A percentile compares a stretch with the other conserved stretches of the same genome.
These are phyloP conservation scores for Acropternis orthonyx DNA, from an alignment of 2,797 vertebrate species.

Conservation along the genomic window DNA sequence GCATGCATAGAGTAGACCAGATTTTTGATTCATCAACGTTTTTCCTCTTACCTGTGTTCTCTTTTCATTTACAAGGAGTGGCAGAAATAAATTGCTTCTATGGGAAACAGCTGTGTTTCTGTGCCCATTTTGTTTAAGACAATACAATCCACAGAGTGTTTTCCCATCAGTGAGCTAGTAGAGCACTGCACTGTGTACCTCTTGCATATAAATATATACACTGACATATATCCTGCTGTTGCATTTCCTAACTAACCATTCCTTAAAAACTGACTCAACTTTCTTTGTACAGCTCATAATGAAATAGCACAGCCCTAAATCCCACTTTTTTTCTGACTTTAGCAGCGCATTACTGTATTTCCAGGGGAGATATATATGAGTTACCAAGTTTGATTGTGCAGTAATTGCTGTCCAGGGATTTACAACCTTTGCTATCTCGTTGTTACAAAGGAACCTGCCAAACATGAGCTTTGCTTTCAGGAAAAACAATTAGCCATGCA, in stretches of 20 bases:
- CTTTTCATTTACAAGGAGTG: background rate
- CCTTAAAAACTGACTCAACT: background rate
- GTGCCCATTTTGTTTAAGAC: background rate
- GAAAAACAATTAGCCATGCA: constrained; percentile 18
- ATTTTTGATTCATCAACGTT: background rate
- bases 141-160: accelerated
- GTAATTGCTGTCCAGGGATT: constrained; percentile 5
- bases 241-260: background rate
- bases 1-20: background rate
- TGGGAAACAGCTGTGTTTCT: background rate
- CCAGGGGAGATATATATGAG: background rate
- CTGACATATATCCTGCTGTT: background rate
- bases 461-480: constrained; percentile 1
- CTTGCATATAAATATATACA: too few relatives aligned
- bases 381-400: background rate
- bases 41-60: background rate
- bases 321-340: background rate
- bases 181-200: background rate
- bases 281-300: background rate
- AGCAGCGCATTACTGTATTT: background rate
- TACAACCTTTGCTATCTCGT: constrained; percentile 15
- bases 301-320: background rate
- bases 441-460: constrained; percentile 5
- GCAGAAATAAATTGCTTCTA: background rate
- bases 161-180: background rate